Conservation (phyloP, 2,888 invertebrate species). For the Ametastegia equiseti region DNA sequence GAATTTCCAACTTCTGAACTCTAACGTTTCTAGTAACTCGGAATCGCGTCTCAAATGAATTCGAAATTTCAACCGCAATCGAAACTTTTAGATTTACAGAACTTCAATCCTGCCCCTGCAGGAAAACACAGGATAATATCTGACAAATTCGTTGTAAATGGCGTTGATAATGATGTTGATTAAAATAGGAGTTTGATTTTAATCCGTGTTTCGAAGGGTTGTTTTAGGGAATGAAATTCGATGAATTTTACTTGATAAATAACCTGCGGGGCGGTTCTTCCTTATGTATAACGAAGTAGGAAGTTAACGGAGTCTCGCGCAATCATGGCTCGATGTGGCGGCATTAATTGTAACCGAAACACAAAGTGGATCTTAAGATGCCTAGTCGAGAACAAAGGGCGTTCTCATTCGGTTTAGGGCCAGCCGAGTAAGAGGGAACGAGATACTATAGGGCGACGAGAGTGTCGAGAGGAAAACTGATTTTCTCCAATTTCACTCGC, state of each 20-base stretch:
- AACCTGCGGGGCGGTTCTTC: not conserved
- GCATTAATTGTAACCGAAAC: constrained; percentile 28
- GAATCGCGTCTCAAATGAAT: too few species aligned
- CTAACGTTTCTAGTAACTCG: too few species aligned
- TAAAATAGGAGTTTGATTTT: too few species aligned
- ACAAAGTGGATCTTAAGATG: constrained; percentile 29
- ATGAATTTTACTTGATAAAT: not conserved
- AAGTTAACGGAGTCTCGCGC: not conserved
- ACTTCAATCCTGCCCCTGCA: too few species aligned
- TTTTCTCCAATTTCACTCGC: constrained; percentile 17
- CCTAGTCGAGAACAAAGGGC: not conserved
- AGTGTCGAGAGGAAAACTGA: constrained; percentile 20
- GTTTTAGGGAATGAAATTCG: not conserved
- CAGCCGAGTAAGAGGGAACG: not conserved
- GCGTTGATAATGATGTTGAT: too few species aligned
- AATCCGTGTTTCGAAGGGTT: too few species aligned
- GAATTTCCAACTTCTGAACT: too few species aligned
- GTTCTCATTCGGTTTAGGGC: not conserved
- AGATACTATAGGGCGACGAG: not conserved
- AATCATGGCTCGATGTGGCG: constrained; percentile 1
- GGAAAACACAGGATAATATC: too few species aligned
- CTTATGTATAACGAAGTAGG: constrained; percentile 1
- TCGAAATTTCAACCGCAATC: too few species aligned
- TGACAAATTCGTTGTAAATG: too few species aligned
- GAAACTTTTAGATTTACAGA: too few species aligned